Evolutionary conservation across 2,888 invertebrate species (phyloP), one percentile per base, ranked within the genome.

Genomic region (Latheticus oryzae): DNA sequence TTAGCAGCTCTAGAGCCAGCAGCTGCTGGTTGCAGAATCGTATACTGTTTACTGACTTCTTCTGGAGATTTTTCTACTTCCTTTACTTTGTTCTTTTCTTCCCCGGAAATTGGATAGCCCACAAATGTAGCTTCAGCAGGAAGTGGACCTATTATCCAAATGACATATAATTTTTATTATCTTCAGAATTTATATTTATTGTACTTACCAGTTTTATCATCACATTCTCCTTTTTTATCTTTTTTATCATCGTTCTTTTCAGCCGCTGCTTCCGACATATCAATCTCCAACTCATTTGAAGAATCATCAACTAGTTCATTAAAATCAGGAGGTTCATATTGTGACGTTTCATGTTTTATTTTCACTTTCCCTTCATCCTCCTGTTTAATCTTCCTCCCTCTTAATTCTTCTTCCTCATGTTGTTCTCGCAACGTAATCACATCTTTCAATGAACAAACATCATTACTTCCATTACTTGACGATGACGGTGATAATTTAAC

Each of bases 21-120:
- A 17, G 88, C 89, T 5, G 92, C 92, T 1, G 93, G 93, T 78
- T 93, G 93, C 61, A 93, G 81, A 66, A 92, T 92, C 58, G 93
- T 93, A 75, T 93, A 93, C 76, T 93, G 92, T 79, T 93, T 93
- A 58, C 87, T 87, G 80, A 83, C 70, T 66, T 76, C 69, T 71
- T 70, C 81, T 16, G 80, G 80, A 48, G 80, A 80, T 64, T 72
- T 75, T 28, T 69, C 73, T 12, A 73, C 66, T 0, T 75, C 53
- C 48, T 76, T 64, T 63, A 68, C 71, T 37, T 79, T 70, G 47
- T 77, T 78, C 64, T 82, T 82, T 9, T 82, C 81, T 43, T 82
- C 82, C 62, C 73, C 64, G 35, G 58, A 61, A 23, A 57, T 38
- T 7, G 88, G 88, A 71, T 88, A 89, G 0, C 88, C 89, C 0